phyloP scores from a whole-genome alignment of 1,140 invertebrate species.

The Melipona quadrifasciata region DNA sequence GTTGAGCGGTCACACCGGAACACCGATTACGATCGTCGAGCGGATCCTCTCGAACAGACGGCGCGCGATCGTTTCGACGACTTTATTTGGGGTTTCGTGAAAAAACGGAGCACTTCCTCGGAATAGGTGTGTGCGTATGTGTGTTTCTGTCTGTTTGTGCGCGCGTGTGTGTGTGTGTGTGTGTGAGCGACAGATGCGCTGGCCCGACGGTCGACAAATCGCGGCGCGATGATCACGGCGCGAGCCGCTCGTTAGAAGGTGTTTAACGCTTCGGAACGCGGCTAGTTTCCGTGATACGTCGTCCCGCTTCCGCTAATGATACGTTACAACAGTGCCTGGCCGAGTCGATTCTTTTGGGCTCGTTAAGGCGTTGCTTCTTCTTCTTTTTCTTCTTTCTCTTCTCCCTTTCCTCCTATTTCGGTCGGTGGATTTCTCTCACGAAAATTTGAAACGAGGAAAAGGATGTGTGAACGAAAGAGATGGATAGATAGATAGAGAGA shows the following conservation, averaged over 20 bases:
- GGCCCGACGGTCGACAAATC: conserved; percentile 3
- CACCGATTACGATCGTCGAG: background rate
- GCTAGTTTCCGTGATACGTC: conserved; percentile 54
- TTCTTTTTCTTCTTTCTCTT: background rate
- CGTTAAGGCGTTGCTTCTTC: conserved; percentile 14
- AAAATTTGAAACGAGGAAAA: background rate
- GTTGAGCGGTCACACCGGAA: background rate
- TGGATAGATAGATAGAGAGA: background rate
- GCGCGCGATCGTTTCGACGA: background rate
- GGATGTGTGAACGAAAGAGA: background rate
- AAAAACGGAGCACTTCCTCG: background rate
- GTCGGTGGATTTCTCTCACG: background rate
- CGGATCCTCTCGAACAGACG: background rate
- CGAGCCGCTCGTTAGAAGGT: conserved; percentile 41
- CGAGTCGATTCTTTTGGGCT: background rate
- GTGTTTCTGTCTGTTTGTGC: too few species aligned
- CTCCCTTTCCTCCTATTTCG: background rate
- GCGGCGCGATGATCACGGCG: conserved; percentile 37
- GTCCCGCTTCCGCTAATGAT: conserved; percentile 37
- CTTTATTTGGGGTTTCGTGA: background rate
- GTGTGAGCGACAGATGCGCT: background rate
- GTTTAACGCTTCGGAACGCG: conserved; percentile 37
- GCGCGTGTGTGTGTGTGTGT: too few species aligned
- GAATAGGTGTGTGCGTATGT: too few species aligned
- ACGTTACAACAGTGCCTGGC: background rate